Evolutionary conservation across 92 coral and sea anemone genomes (phyloP).

Genomic region (Palythoa grandis): DNA sequence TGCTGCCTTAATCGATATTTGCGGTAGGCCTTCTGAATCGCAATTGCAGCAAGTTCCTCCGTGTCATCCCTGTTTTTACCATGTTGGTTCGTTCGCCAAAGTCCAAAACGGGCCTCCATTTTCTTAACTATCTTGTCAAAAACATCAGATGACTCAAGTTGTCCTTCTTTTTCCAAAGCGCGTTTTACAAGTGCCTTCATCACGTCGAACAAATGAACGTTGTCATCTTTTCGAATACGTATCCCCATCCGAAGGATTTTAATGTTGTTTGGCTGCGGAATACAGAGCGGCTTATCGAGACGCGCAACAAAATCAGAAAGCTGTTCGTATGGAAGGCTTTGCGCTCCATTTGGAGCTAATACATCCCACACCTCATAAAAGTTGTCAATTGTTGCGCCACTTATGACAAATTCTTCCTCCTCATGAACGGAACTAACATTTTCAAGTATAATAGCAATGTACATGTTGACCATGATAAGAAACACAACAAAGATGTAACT

Average conservation of each 20-base stretch:
- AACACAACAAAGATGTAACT: constrained; percentile 82
- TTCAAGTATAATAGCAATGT: constrained; percentile 92
- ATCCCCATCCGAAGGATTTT: constrained; percentile 77
- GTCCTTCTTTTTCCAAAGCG: constrained; percentile 74
- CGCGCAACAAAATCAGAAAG: constrained; percentile 82
- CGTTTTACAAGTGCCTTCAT: constrained; percentile 84
- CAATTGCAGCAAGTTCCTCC: constrained; percentile 26
- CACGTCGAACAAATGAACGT: constrained; percentile 88
- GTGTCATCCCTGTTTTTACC: constrained; percentile 11
- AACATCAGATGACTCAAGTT: constrained; percentile 90
- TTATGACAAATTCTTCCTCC: constrained; percentile 86
- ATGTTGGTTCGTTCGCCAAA: constrained; percentile 4
- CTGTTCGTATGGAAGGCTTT: constrained; percentile 70
- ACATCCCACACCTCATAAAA: constrained; percentile 86
- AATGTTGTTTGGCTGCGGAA: constrained; percentile 77
- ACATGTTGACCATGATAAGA: constrained; percentile 93
- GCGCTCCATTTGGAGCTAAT: constrained; percentile 84
- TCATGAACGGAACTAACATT: constrained; percentile 93
- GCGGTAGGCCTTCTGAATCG: constrained; percentile 42
- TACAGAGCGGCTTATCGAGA: constrained; percentile 84
- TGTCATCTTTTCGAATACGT: constrained; percentile 86
- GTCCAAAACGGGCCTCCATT: constrained; percentile 76
- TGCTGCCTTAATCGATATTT: constrained; percentile 11
- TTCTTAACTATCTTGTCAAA: constrained; percentile 79
- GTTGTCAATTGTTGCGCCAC: constrained; percentile 81